Conservation (phyloP, 2,113 vertebrate species). For the Indri indri region DNA sequence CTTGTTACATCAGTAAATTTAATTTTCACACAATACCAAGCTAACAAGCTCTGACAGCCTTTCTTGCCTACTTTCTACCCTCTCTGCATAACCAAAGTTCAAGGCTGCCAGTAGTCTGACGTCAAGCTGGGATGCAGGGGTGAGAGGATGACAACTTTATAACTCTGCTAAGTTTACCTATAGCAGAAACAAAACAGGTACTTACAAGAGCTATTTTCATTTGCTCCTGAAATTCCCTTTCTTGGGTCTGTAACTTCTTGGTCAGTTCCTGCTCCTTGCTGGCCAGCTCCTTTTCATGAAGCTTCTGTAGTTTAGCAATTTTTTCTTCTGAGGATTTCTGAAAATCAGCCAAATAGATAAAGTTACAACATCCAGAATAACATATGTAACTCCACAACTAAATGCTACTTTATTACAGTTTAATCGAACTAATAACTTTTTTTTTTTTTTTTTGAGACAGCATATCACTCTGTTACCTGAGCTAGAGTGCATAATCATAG, state of each 20-base stretch:
- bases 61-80: not conserved
- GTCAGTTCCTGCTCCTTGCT: constrained; percentile 89
- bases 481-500: too few relatives aligned
- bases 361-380: constrained; percentile 15
- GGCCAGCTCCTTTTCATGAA: constrained; percentile 88
- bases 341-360: constrained; percentile 48
- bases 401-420: not conserved
- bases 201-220: constrained; percentile 90
- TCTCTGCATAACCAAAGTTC: not conserved
- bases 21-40: not conserved
- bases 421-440: not conserved
- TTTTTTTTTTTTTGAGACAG: too few relatives aligned
- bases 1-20: not conserved
- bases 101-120: not conserved
- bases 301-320: constrained; percentile 87
- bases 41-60: not conserved
- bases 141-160: not conserved
- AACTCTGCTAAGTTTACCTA: not conserved
- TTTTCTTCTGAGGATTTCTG: constrained; percentile 93
- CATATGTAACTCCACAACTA: not conserved
- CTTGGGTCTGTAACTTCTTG: constrained; percentile 79
- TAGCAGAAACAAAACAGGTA: not conserved
- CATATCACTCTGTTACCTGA: too few relatives aligned
- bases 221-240: constrained; percentile 82
- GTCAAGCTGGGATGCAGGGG: not conserved